Evolutionary conservation across 2,113 vertebrate species (phyloP).

Genomic region (Ctenodactylus gundi): DNA sequence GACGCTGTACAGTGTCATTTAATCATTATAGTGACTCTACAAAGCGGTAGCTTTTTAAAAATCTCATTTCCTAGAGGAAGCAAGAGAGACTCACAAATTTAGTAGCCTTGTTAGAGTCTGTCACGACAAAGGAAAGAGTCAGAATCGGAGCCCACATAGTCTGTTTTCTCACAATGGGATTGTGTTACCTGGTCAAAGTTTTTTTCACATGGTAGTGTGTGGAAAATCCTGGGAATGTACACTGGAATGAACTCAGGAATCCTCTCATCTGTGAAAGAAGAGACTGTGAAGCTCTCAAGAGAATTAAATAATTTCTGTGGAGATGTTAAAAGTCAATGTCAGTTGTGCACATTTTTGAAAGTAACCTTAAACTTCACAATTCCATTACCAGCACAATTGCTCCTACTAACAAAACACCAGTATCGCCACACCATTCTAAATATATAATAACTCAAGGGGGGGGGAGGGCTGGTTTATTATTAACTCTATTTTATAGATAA

Average conservation of each 20-base stretch:
- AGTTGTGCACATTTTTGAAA: neutral
- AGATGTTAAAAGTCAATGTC: neutral
- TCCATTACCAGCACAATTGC: neutral
- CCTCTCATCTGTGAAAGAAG: neutral
- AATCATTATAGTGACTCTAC: neutral
- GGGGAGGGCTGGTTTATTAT: neutral
- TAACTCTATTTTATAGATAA: neutral
- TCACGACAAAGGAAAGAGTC: neutral
- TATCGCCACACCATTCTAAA: neutral
- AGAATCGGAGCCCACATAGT: neutral
- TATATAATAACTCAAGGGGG: neutral
- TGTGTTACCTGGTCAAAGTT: neutral
- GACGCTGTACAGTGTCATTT: accelerated
- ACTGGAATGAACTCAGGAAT: neutral
- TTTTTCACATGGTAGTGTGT: neutral
- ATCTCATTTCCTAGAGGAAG: neutral
- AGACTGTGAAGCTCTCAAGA: neutral
- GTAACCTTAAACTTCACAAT: neutral
- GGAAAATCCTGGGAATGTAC: neutral
- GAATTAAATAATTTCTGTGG: neutral
- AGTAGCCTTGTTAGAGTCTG: neutral
- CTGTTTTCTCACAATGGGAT: neutral
- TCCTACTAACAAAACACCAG: neutral
- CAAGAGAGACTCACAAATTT: neutral
- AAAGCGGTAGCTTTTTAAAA: neutral